phyloP scores from a whole-genome alignment of 92 coral and sea anemone genomes.

The Bergia sp. region DNA sequence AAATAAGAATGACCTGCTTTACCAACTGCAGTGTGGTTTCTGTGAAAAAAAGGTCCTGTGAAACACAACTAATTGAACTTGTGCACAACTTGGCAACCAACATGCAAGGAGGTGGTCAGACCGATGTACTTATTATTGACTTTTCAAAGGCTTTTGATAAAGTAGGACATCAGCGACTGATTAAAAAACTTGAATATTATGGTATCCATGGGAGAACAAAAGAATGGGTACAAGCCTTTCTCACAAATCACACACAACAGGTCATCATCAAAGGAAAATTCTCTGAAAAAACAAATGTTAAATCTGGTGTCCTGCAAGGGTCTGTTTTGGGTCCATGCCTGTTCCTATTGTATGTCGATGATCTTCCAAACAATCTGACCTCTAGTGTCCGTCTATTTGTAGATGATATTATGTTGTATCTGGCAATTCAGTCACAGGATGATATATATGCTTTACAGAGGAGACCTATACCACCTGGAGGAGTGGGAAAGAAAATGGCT shows the following conservation, averaged over 20 bases:
- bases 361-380: neutral
- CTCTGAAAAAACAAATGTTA: neutral
- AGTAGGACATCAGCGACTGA: constrained; percentile 37
- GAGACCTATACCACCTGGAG: neutral
- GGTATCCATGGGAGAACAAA: no score
- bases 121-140: no score
- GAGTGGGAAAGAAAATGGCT: constrained; percentile 25
- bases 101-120: no score
- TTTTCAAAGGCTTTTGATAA: neutral
- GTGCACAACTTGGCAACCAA: no score
- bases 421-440: no score
- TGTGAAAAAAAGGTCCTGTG: no score
- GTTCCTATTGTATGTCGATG: neutral
- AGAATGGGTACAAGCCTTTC: neutral
- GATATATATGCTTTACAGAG: no score
- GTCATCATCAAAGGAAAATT: neutral
- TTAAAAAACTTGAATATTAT: neutral
- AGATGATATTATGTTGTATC: neutral
- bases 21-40: no score
- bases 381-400: constrained; percentile 4
- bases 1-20: no score
- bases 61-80: no score
- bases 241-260: neutral
- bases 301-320: no score
- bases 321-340: no score